Evolutionary conservation across 1,140 invertebrate species (phyloP), one percentile per base, ranked within the genome.

Genomic region (Procambarus clarkii): DNA sequence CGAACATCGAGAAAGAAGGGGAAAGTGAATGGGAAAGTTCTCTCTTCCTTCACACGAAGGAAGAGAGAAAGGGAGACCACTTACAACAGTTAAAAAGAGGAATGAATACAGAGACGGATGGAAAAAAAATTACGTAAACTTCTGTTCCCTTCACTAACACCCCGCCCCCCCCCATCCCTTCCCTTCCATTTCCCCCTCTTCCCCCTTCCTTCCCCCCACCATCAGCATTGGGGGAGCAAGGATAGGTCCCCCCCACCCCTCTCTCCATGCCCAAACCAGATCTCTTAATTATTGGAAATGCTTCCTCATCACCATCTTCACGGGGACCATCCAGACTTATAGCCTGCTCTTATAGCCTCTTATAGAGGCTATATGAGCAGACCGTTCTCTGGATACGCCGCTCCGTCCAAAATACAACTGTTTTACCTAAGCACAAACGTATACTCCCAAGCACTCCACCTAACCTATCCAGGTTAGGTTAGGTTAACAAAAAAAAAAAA

Each of bases 201-300:
- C 74, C 15, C 74, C n/a, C 74, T 24, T n/a, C 74, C n/a, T 45
- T 77, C 74, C 45, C 74, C 74, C 74, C 74, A 44, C 74, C 74
- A 77, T 77, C 45, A 44, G 24, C 74, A 24, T 45, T 15, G 24
- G 45, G 74, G 24, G 34, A 44, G 24, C 74, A 44, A 24, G 24
- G 24, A 1, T 24, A 24, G 34, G 74, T 77, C 74, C 13, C 74
- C n/a, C 74, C 34, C 45, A 7, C 74, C n/a, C 45, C 74, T 44
- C 74, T 77, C 74, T 34, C 34, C 34, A 34, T 34, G 34, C 34
- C 34, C 34, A 34, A 34, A 34, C 34, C 34, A 34, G 34, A 34
- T 34, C 34, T 34, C 34, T 34, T 34, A 34, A 34, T 34, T 34
- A 34, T 34, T 34, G 34, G 34, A 34, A 34, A 34, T 34, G 34